Evolutionary conservation across 2,888 invertebrate species (phyloP).

Genomic region (Oegoconia quadripuncta): DNA sequence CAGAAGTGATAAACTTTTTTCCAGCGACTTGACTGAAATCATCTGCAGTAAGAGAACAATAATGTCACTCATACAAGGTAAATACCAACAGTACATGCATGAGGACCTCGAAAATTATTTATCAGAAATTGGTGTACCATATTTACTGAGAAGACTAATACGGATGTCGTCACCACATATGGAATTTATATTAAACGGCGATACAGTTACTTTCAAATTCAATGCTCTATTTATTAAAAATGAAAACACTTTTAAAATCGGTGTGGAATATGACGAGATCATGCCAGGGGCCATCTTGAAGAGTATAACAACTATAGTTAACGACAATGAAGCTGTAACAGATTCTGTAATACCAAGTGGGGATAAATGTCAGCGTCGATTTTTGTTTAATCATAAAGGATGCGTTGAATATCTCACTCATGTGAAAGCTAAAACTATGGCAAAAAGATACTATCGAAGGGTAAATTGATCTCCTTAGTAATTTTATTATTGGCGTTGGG

Average conservation of each 20-base stretch:
- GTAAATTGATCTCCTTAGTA: background rate
- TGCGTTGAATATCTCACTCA: slow-evolving; percentile 9
- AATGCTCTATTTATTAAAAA: slow-evolving; percentile 58
- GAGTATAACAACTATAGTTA: slow-evolving; percentile 18
- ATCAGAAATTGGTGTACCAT: slow-evolving; percentile 72
- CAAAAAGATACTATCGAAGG: slow-evolving; percentile 7
- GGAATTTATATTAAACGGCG: slow-evolving; percentile 54
- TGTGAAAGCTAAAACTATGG: slow-evolving; percentile 1
- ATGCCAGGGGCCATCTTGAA: slow-evolving; percentile 54
- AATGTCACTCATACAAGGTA: slow-evolving; percentile 36
- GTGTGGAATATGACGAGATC: slow-evolving; percentile 73
- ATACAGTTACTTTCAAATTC: slow-evolving; percentile 66
- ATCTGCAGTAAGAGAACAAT: background rate
- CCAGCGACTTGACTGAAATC: too few species aligned
- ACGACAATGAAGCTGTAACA: slow-evolving; percentile 40
- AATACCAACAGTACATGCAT: slow-evolving; percentile 68
- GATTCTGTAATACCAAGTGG: slow-evolving; percentile 45
- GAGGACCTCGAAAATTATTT: slow-evolving; percentile 77
- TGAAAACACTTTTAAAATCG: slow-evolving; percentile 59
- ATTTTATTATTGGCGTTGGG: background rate
- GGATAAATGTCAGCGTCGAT: slow-evolving; percentile 47
- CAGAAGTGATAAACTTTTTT: too few species aligned
- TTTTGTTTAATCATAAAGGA: slow-evolving; percentile 49
- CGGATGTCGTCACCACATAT: slow-evolving; percentile 59
- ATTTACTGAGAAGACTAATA: slow-evolving; percentile 75